A percentile compares a stretch with the other conserved stretches of the same genome.
phyloP scores from a whole-genome alignment of 2,113 vertebrate genomes.

The human region GRCh38 chr2:15123001-15123500 shows the following conservation, averaged over 20 bases:
- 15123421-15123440: too few species aligned
- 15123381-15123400: background rate
- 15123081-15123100: background rate
- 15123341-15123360: accelerated
- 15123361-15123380: background rate
- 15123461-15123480: too few species aligned
- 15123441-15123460: too few species aligned
- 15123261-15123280: background rate
- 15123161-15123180: background rate
- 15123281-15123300: background rate
- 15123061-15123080: background rate
- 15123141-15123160: accelerated
- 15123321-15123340: background rate
- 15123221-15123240: background rate
- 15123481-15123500: too few species aligned
- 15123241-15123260: background rate
- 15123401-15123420: too few species aligned
- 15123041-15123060: accelerated
- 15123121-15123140: accelerated
- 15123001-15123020: background rate
- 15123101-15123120: background rate
- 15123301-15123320: background rate
- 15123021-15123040: background rate
- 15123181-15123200: background rate
- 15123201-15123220: background rate